Conservation (phyloP, 2,888 invertebrate species). For the Brachypterus glaber region DNA sequence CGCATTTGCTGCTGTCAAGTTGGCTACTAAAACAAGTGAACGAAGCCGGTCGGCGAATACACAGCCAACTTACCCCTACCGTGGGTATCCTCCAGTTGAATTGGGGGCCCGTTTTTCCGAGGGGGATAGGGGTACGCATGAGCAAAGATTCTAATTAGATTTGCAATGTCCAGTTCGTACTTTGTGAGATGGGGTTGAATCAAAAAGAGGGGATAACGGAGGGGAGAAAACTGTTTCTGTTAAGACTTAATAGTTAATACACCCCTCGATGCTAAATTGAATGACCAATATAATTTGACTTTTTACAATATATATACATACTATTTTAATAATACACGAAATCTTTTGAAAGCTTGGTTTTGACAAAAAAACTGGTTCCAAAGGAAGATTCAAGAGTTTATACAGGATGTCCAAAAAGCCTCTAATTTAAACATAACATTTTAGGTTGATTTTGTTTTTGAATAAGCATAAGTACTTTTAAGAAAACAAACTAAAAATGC, state of each 20-base stretch:
- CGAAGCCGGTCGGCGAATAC: constrained; percentile 19
- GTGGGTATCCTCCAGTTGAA: constrained; percentile 34
- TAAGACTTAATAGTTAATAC: constrained; percentile 33
- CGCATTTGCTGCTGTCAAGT: constrained; percentile 25
- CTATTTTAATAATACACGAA: no score
- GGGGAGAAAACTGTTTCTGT: constrained; percentile 24
- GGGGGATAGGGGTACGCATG: constrained; percentile 37
- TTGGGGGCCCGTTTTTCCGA: constrained; percentile 24
- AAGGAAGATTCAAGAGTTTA: no score
- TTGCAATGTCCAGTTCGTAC: constrained; percentile 46
- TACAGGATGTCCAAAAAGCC: no score
- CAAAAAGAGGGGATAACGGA: constrained; percentile 16
- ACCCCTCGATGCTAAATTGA: constrained; percentile 14
- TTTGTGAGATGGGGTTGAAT: constrained; percentile 26
- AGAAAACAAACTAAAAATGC: no score
- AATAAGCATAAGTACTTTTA: no score
- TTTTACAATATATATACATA: no score
- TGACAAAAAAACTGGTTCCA: no score
- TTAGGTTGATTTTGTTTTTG: no score
- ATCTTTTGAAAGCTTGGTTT: no score
- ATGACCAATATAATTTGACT: no score
- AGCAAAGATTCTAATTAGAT: constrained; percentile 47
- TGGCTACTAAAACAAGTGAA: constrained; percentile 30
- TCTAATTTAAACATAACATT: no score
- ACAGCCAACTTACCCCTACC: constrained; percentile 36